Conservation (phyloP, 2,113 vertebrate species). For the Steatornis caripensis region DNA sequence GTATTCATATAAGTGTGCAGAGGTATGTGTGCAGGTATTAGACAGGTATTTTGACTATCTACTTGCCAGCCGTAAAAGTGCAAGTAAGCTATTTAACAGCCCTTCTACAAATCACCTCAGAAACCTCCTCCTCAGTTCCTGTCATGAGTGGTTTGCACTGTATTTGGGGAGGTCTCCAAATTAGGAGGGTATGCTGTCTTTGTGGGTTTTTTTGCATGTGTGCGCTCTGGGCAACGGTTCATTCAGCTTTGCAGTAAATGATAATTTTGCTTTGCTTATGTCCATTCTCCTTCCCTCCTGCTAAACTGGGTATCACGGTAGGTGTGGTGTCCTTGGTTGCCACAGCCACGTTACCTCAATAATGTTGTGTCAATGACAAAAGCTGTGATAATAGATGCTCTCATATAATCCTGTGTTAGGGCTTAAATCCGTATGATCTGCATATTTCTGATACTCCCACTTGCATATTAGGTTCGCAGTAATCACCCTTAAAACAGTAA, state of each 20-base stretch:
- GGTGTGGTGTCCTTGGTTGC: background rate
- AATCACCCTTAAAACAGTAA: background rate
- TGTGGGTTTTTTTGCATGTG: background rate
- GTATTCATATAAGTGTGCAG: background rate
- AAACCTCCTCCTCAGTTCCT: background rate
- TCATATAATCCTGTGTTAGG: background rate
- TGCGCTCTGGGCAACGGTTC: background rate
- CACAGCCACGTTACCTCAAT: background rate
- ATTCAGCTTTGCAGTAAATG: background rate
- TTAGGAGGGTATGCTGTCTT: background rate
- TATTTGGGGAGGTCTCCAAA: background rate
- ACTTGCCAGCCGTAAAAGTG: background rate
- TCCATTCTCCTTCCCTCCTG: background rate
- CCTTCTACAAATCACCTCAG: background rate
- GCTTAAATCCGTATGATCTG: background rate
- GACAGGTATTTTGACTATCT: background rate
- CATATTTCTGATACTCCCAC: background rate
- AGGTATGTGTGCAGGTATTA: background rate
- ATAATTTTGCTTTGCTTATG: background rate
- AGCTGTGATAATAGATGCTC: background rate
- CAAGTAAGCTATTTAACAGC: background rate
- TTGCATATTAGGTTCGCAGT: background rate
- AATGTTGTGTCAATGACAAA: background rate
- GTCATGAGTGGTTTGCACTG: background rate
- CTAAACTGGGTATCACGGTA: background rate